Evolutionary conservation across 2,113 vertebrate species (phyloP).

Genomic region (Polypterus bichir): DNA sequence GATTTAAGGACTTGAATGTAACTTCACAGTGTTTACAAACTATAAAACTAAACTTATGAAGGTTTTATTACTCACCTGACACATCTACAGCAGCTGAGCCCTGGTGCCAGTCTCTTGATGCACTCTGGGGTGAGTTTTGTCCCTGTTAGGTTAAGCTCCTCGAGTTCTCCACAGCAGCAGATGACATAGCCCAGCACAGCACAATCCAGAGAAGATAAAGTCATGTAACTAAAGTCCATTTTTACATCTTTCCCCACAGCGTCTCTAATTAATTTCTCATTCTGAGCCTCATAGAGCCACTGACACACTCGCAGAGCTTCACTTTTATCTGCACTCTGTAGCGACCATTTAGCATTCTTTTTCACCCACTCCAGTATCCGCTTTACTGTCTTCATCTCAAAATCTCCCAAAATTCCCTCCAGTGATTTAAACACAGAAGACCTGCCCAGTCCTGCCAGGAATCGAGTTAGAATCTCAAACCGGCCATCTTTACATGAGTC

Average conservation of each 20-base stretch:
- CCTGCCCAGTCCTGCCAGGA: slow-evolving; percentile 13
- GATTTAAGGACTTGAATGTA: too few relatives aligned
- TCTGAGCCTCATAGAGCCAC: slow-evolving; percentile 10
- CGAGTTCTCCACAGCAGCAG: not conserved
- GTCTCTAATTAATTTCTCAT: not conserved
- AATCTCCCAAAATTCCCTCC: not conserved
- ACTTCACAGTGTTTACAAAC: too few relatives aligned
- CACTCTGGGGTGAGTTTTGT: not conserved
- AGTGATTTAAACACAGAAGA: not conserved
- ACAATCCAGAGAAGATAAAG: slow-evolving; percentile 16
- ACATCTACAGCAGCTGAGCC: not conserved
- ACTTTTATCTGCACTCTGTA: not conserved
- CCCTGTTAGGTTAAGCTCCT: slow-evolving; percentile 2
- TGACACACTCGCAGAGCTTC: not conserved
- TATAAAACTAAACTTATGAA: not conserved
- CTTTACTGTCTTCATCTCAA: not conserved
- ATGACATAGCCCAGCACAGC: slow-evolving; percentile 11
- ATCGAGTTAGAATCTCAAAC: slow-evolving; percentile 16
- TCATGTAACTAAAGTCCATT: slow-evolving; percentile 3
- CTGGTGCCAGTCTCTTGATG: not conserved
- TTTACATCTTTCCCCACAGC: not conserved
- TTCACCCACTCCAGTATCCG: not conserved
- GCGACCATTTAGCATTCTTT: accelerated
- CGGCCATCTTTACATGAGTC: not conserved
- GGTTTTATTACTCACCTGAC: not conserved